Conservation (phyloP, 1,140 invertebrate species). For the Stegodyphus mimosarum region DNA sequence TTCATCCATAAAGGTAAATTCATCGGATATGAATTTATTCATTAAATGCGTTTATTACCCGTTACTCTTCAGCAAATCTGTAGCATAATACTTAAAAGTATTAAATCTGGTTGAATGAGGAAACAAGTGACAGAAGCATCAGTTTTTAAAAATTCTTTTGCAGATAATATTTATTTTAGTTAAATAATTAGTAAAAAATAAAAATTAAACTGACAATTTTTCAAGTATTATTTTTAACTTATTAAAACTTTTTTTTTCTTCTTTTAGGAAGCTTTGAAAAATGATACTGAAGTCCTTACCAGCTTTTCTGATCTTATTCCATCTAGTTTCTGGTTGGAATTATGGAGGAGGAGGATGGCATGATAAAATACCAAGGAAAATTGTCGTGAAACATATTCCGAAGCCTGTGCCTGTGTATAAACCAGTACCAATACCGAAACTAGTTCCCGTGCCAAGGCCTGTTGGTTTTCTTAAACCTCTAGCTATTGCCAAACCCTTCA, state of each 20-base stretch:
- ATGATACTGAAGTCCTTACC: constrained; percentile 10
- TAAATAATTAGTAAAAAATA: too few relatives aligned
- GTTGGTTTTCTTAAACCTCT: constrained; percentile 50
- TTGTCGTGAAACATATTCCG: constrained; percentile 53
- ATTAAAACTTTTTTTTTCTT: neutral
- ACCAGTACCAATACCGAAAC: constrained; percentile 40
- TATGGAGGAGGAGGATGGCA: constrained; percentile 61
- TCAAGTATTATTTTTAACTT: neutral
- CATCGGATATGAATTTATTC: too few relatives aligned
- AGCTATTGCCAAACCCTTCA: constrained; percentile 51
- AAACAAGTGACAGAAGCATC: too few relatives aligned
- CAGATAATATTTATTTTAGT: too few relatives aligned
- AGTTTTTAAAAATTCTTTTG: too few relatives aligned
- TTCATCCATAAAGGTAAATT: too few relatives aligned
- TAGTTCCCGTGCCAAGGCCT: constrained; percentile 47
- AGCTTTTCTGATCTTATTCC: constrained; percentile 16
- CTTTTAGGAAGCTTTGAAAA: neutral
- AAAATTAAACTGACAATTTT: too few relatives aligned
- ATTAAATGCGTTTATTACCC: too few relatives aligned
- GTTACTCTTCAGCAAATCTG: too few relatives aligned
- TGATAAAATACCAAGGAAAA: constrained; percentile 39
- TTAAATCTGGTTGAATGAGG: too few relatives aligned
- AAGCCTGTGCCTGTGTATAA: constrained; percentile 53
- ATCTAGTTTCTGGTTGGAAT: constrained; percentile 18
- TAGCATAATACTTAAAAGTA: too few relatives aligned